A percentile compares a stretch with the other conserved stretches of the same genome.
Conservation (phyloP, 2,113 vertebrate genomes). For the Romanogobio albipinnatus region DNA sequence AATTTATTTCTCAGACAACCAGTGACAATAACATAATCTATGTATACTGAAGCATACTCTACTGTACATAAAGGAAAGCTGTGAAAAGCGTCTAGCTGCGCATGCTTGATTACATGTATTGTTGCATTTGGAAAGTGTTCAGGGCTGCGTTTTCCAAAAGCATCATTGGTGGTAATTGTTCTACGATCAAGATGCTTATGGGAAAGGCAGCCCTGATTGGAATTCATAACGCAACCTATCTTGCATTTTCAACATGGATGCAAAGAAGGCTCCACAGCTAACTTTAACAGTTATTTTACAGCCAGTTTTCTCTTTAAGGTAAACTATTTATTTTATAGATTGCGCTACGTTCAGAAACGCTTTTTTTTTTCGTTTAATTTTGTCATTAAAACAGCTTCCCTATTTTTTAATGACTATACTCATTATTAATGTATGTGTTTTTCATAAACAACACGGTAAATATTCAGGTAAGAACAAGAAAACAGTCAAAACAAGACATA, state of each 20-base stretch:
- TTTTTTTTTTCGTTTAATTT: not conserved
- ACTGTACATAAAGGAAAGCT: not conserved
- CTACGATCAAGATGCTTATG: too few species aligned
- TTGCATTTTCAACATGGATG: not conserved
- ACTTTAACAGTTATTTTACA: not conserved
- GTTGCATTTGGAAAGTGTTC: not conserved
- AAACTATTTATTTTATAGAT: not conserved
- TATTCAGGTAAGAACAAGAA: not conserved
- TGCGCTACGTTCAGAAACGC: not conserved
- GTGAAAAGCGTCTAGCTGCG: not conserved
- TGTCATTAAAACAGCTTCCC: not conserved
- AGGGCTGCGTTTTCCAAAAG: too few species aligned
- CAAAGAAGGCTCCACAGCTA: not conserved
- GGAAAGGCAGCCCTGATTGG: too few species aligned
- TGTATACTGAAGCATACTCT: not conserved
- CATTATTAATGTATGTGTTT: not conserved
- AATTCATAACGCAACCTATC: not conserved
- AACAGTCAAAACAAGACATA: too few species aligned
- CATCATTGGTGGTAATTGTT: too few species aligned
- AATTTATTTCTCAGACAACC: not conserved
- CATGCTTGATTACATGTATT: not conserved
- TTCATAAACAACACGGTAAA: not conserved
- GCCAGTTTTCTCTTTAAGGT: not conserved
- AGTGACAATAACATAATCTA: not conserved
- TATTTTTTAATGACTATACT: too few species aligned